Evolutionary conservation across 1,140 invertebrate species (phyloP).

Genomic region (Leptoteleia sp.): DNA sequence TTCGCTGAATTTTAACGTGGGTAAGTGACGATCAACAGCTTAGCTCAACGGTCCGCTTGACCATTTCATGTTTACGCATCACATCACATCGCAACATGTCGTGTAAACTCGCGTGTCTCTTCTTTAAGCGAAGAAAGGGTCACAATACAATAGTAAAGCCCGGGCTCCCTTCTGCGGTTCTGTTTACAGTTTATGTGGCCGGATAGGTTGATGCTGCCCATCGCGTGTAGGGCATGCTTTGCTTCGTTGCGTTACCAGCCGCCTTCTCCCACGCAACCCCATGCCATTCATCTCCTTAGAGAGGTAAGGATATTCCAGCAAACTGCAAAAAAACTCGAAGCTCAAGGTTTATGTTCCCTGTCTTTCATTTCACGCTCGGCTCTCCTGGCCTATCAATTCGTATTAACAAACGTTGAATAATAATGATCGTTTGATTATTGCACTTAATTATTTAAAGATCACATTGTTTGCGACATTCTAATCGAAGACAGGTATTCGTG

Average conservation of each 20-base stretch:
- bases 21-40: constrained; percentile 77
- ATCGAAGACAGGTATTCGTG: no score
- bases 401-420: neutral
- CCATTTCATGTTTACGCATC: constrained; percentile 72
- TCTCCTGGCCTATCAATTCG: neutral
- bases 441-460: no score
- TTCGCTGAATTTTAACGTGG: constrained; percentile 61
- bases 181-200: constrained; percentile 78
- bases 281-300: constrained; percentile 66
- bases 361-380: constrained; percentile 16
- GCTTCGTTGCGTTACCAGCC: constrained; percentile 79
- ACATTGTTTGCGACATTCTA: no score
- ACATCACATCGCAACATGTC: constrained; percentile 68
- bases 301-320: constrained; percentile 39
- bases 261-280: constrained; percentile 76
- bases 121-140: constrained; percentile 55
- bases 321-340: constrained; percentile 58
- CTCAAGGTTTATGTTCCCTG: constrained; percentile 17
- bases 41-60: constrained; percentile 77
- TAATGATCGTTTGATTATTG: no score
- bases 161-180: constrained; percentile 59
- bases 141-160: constrained; percentile 45
- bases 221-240: constrained; percentile 78
- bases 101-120: constrained; percentile 57
- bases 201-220: constrained; percentile 79